These are phyloP conservation scores for Stylophora pistillata DNA, from an alignment of 64 coral and sea anemone species.

Conservation along the genomic window DNA sequence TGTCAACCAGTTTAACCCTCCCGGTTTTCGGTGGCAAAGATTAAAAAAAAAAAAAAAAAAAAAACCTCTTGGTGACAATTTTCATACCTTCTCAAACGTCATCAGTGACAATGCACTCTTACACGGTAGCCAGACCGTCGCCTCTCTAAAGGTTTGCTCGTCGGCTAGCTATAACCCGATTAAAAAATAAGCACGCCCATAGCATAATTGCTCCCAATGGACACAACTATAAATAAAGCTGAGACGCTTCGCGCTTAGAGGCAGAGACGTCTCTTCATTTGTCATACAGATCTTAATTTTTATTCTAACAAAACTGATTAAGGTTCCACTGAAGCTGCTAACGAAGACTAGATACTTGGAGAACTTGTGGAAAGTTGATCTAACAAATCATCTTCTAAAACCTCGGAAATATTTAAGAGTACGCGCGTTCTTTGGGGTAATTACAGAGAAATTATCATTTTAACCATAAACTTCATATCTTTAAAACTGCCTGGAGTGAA, in stretches of 20 bases:
- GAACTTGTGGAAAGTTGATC: too few relatives aligned
- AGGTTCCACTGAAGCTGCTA: too few relatives aligned
- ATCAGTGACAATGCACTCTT: not conserved
- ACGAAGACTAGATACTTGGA: too few relatives aligned
- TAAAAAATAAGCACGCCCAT: not conserved
- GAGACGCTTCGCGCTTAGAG: not conserved
- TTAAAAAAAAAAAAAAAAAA: not conserved
- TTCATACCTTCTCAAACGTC: not conserved
- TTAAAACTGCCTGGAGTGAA: constrained; percentile 22
- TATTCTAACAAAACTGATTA: too few relatives aligned
- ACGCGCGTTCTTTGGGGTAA: not conserved
- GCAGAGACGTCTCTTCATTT: too few relatives aligned
- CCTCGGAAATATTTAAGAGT: not conserved
- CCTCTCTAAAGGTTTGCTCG: not conserved
- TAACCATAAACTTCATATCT: not conserved
- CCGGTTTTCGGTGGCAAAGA: not conserved
- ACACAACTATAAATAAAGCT: not conserved
- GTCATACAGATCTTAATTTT: too few relatives aligned
- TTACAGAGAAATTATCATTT: constrained; percentile 25
- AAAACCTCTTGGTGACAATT: not conserved
- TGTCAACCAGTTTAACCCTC: not conserved
- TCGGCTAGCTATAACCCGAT: not conserved
- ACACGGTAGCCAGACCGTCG: not conserved
- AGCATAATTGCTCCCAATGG: not conserved
- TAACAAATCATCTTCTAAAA: too few relatives aligned